Conservation (phyloP, 2,888 invertebrate genomes). For the Rotaria sp. region DNA sequence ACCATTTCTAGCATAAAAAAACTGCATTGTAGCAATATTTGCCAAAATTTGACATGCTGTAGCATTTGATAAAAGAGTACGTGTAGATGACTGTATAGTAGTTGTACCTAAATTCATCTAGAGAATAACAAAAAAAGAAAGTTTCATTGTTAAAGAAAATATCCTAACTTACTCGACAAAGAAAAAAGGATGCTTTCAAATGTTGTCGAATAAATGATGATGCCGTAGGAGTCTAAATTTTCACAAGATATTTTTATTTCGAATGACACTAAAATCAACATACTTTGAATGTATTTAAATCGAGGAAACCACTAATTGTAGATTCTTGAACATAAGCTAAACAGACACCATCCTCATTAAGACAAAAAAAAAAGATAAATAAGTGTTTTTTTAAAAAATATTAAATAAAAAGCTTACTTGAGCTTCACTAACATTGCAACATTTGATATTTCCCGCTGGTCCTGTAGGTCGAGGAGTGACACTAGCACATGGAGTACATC, state of each 20-base stretch:
- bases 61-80: background rate
- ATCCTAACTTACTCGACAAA: background rate
- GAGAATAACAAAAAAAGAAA: background rate
- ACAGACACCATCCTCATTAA: background rate
- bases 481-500: background rate
- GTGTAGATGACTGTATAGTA: background rate
- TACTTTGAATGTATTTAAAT: background rate
- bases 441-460: background rate
- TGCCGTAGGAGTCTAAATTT: background rate
- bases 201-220: background rate
- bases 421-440: background rate
- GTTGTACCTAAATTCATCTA: background rate
- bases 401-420: background rate
- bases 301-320: background rate
- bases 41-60: background rate
- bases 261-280: background rate
- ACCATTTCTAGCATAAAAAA: background rate
- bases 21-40: slow-evolving; percentile 13
- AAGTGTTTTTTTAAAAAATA: background rate
- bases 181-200: background rate
- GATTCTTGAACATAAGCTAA: background rate
- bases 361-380: background rate
- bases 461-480: background rate
- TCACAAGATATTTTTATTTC: background rate
- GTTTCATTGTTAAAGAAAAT: background rate